Conservation (phyloP, 1,140 invertebrate genomes). For the Pseudomyrmex sp. region DNA sequence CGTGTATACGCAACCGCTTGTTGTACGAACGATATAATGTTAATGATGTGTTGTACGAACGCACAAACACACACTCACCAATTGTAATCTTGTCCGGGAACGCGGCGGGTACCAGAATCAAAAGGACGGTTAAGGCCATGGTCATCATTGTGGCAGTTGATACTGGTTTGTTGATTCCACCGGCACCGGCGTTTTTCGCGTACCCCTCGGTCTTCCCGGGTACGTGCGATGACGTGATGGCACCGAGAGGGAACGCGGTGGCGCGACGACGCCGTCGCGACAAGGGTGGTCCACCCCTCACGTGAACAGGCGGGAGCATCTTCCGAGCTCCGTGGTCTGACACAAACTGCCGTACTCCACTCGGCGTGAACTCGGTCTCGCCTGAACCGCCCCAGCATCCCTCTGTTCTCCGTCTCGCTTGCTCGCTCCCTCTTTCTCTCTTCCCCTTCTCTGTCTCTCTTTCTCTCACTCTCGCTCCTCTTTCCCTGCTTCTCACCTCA, state of each 20-base stretch:
- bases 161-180: slow-evolving; percentile 32
- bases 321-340: slow-evolving; percentile 81
- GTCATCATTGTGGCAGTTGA: slow-evolving; percentile 67
- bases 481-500: background rate
- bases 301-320: slow-evolving; percentile 77
- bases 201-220: slow-evolving; percentile 24
- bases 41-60: slow-evolving; percentile 16
- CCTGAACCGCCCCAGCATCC: slow-evolving; percentile 79
- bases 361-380: slow-evolving; percentile 78
- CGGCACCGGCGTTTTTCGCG: slow-evolving; percentile 29
- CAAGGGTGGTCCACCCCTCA: slow-evolving; percentile 70
- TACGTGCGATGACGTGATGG: slow-evolving; percentile 36
- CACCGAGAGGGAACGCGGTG: slow-evolving; percentile 62
- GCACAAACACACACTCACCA: slow-evolving; percentile 77
- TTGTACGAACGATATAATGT: background rate
- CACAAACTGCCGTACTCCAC: slow-evolving; percentile 82
- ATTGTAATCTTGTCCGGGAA: slow-evolving; percentile 81
- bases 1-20: background rate
- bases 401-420: slow-evolving; percentile 57
- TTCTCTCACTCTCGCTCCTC: slow-evolving; percentile 55
- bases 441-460: slow-evolving; percentile 23
- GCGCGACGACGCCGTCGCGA: slow-evolving; percentile 68
- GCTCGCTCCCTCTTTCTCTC: slow-evolving; percentile 26
- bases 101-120: slow-evolving; percentile 71
- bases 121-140: slow-evolving; percentile 61